Conservation (phyloP, 2,113 vertebrate species). For the Eulemur rufifrons region DNA sequence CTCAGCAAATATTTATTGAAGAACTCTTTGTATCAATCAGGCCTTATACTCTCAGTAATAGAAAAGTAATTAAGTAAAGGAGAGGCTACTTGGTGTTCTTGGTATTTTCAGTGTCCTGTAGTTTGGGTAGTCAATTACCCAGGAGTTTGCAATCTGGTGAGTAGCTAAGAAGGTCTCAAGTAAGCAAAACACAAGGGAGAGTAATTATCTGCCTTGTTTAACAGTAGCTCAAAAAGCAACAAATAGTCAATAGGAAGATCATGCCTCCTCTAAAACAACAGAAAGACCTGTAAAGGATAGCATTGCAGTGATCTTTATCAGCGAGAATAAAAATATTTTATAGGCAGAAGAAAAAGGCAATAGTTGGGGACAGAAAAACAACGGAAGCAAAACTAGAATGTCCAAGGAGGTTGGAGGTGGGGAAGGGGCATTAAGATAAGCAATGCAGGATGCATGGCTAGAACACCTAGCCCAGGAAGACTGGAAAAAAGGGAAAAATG, state of each 20-base stretch:
- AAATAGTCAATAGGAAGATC: not conserved
- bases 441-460: rapidly evolving
- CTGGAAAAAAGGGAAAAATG: not conserved
- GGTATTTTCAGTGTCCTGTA: not conserved
- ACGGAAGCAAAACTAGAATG: rapidly evolving
- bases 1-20: conserved; percentile 38
- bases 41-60: not conserved
- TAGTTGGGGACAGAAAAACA: rapidly evolving
- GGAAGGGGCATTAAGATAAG: too few species aligned
- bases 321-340: not conserved
- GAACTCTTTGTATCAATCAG: not conserved
- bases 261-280: not conserved
- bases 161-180: not conserved
- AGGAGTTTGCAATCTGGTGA: not conserved
- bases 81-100: not conserved
- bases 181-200: not conserved
- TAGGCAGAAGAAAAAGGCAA: not conserved
- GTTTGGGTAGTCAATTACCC: not conserved
- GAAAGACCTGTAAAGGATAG: not conserved
- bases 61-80: conserved; percentile 10
- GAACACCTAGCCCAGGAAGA: too few species aligned
- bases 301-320: not conserved
- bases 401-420: not conserved
- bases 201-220: not conserved
- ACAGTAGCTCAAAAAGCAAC: not conserved